These are phyloP conservation scores for Cecropterus lyciades DNA, from an alignment of 1,140 invertebrate species.

Conservation along the genomic window DNA sequence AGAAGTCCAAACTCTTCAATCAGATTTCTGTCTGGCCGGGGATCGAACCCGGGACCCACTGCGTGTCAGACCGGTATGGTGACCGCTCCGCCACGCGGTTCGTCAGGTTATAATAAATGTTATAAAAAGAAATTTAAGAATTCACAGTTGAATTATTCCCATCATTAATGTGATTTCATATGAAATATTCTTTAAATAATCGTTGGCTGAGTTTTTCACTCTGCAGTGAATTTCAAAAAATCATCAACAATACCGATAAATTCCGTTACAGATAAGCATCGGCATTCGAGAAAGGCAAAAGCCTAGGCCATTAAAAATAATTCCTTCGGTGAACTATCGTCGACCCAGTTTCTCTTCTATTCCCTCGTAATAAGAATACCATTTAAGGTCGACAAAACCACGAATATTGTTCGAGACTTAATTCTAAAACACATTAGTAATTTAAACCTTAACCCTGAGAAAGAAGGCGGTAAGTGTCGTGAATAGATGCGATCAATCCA, in stretches of 20 bases:
- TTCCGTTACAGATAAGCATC: slow-evolving; percentile 12
- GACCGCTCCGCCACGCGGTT: too few relatives aligned
- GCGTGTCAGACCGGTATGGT: too few relatives aligned
- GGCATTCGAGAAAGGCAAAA: slow-evolving; percentile 24
- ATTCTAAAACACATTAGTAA: slow-evolving; percentile 13
- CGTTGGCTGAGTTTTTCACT: too few relatives aligned
- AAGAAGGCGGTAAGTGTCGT: slow-evolving; percentile 12
- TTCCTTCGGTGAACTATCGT: slow-evolving; percentile 12
- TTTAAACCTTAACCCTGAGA: slow-evolving; percentile 22
- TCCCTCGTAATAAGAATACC: slow-evolving; percentile 34
- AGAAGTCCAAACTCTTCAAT: too few relatives aligned
- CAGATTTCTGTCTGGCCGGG: too few relatives aligned
- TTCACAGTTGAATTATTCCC: too few relatives aligned
- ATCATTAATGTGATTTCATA: too few relatives aligned
- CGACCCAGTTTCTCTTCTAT: slow-evolving; percentile 31
- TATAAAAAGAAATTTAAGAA: too few relatives aligned
- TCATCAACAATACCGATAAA: background rate
- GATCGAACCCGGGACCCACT: too few relatives aligned
- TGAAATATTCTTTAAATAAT: too few relatives aligned
- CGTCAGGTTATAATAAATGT: too few relatives aligned
- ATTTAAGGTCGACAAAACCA: slow-evolving; percentile 36
- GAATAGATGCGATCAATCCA: slow-evolving; percentile 36
- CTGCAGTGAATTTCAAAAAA: slow-evolving; percentile 2
- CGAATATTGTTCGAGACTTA: slow-evolving; percentile 32
- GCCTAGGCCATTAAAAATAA: slow-evolving; percentile 24